These are phyloP conservation scores for Laticauda laticaudata DNA, from an alignment of 2,113 vertebrate genomes.

Conservation along the genomic window DNA sequence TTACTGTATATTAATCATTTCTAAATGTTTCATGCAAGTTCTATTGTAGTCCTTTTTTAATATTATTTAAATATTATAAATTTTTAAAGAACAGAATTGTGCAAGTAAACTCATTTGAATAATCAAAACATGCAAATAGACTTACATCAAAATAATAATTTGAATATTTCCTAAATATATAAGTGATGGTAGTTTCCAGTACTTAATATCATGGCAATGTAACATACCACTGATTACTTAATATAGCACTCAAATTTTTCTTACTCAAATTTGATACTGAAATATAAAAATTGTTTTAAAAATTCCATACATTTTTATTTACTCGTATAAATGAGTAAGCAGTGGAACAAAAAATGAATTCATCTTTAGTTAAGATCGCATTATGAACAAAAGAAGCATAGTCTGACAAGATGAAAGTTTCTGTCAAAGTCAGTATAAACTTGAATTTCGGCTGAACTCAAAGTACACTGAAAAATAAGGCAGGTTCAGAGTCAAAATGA, in stretches of 20 bases:
- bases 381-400: slow-evolving; percentile 5
- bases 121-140: neutral
- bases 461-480: slow-evolving; percentile 48
- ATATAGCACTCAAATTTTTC: neutral
- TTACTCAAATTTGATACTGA: neutral
- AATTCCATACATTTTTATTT: neutral
- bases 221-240: neutral
- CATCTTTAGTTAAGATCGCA: slow-evolving; percentile 41
- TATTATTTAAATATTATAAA: neutral
- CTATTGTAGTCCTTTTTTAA: neutral
- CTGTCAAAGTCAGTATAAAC: slow-evolving; percentile 41
- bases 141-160: neutral
- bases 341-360: slow-evolving; percentile 22
- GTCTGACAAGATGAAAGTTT: slow-evolving; percentile 38
- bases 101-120: neutral
- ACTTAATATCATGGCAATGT: neutral
- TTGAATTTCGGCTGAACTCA: slow-evolving; percentile 48
- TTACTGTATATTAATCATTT: neutral
- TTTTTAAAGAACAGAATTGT: neutral
- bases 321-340: neutral
- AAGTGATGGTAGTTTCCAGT: neutral
- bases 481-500: slow-evolving; percentile 43
- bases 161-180: neutral
- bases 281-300: neutral
- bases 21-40: neutral